These are phyloP conservation scores for Pseudomyrmex pallidus DNA, from an alignment of 1,140 invertebrate species.

Conservation along the genomic window DNA sequence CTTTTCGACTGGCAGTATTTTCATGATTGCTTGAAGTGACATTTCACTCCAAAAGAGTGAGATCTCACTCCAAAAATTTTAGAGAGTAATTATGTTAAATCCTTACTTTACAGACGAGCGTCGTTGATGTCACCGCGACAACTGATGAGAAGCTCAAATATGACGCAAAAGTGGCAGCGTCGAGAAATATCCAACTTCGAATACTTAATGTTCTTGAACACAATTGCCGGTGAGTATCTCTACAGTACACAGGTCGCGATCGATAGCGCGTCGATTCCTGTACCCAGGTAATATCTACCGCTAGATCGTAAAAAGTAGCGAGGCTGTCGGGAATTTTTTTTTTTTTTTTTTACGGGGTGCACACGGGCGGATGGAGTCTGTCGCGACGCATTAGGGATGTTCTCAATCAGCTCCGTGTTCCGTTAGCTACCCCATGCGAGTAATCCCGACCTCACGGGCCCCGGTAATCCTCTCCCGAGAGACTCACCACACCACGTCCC, in stretches of 20 bases:
- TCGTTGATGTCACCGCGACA: constrained; percentile 99
- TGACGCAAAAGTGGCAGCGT: constrained; percentile 99
- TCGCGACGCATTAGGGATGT: constrained; percentile 84
- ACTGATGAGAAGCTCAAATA: constrained; percentile 99
- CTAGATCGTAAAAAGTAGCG: constrained; percentile 32
- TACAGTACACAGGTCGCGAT: not conserved
- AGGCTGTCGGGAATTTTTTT: constrained; percentile 10
- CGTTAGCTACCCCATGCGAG: constrained; percentile 79
- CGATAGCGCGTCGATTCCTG: constrained; percentile 42
- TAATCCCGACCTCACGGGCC: constrained; percentile 76
- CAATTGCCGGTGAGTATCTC: constrained; percentile 94
- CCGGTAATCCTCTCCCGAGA: constrained; percentile 77
- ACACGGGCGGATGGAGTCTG: constrained; percentile 84
- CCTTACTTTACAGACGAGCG: constrained; percentile 89
- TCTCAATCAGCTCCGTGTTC: constrained; percentile 84
- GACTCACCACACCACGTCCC: constrained; percentile 64
- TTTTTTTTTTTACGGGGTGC: constrained; percentile 73
- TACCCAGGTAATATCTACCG: not conserved
- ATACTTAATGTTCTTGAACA: constrained; percentile 99
- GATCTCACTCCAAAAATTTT: too few species aligned
- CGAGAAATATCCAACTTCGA: constrained; percentile 99
- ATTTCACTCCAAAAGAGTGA: too few species aligned
- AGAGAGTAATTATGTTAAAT: too few species aligned
- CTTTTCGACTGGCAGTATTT: too few species aligned
- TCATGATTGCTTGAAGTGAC: too few species aligned